Evolutionary conservation across 2,888 invertebrate species (phyloP).

Genomic region (Dryomyza anilis): DNA sequence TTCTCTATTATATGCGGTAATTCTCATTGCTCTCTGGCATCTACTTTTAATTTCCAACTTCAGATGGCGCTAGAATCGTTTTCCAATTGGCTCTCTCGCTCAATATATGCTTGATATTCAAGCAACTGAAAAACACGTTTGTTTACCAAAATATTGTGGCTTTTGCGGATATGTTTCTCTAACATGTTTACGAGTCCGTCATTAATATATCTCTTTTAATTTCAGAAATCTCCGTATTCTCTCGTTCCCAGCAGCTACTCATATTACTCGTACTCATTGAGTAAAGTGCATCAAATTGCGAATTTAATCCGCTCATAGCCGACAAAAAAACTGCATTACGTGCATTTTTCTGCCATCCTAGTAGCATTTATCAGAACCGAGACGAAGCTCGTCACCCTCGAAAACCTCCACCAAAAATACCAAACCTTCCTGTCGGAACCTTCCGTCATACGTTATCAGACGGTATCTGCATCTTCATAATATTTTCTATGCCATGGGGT

Average conservation of each 20-base stretch:
- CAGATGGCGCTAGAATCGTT: conserved; percentile 5
- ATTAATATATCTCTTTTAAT: no score
- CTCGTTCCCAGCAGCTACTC: no score
- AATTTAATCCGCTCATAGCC: no score
- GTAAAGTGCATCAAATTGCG: no score
- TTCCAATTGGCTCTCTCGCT: not conserved
- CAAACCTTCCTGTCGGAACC: not conserved
- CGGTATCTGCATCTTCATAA: not conserved
- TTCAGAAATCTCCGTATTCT: no score
- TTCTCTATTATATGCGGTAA: not conserved
- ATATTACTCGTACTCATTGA: no score
- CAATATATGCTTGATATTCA: not conserved
- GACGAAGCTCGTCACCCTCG: no score
- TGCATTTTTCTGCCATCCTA: no score
- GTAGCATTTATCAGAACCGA: no score
- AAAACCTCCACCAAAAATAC: no score
- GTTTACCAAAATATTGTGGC: conserved; percentile 3
- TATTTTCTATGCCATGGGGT: not conserved
- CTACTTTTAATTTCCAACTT: not conserved
- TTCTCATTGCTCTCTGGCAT: not conserved
- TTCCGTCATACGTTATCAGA: not conserved
- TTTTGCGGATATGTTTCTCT: not conserved
- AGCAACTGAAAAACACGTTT: not conserved
- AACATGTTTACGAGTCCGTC: no score
- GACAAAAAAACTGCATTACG: no score